Conservation (phyloP, 2,797 vertebrate species). For the Myotis daubentonii region DNA sequence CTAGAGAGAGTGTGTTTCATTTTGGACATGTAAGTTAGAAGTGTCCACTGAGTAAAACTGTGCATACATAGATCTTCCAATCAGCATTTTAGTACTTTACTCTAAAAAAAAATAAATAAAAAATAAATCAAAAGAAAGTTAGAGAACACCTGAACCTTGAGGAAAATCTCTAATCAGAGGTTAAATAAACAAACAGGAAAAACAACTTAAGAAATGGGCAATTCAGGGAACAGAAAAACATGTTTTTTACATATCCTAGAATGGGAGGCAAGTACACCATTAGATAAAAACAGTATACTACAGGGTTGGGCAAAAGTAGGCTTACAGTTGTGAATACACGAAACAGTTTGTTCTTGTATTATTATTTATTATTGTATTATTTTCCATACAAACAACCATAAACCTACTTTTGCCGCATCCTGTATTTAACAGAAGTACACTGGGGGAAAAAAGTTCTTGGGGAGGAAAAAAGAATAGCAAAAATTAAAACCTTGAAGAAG, state of each 20-base stretch:
- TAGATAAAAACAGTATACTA: background rate
- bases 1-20: background rate
- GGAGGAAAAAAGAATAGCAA: background rate
- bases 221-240: background rate
- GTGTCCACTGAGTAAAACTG: background rate
- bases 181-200: background rate
- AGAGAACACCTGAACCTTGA: background rate
- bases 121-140: background rate
- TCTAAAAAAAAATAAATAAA: background rate
- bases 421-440: background rate
- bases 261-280: background rate
- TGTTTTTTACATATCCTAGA: background rate
- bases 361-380: background rate
- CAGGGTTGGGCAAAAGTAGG: background rate
- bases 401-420: background rate
- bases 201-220: background rate
- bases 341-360: background rate
- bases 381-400: background rate
- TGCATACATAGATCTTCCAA: background rate
- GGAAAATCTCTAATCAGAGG: background rate
- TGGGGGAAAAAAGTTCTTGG: background rate
- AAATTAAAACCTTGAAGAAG: background rate
- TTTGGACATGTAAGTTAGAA: background rate
- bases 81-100: background rate
- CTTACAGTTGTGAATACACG: background rate